Conservation (phyloP, 2,113 vertebrate species). For the Takifugu bimaculatus region DNA sequence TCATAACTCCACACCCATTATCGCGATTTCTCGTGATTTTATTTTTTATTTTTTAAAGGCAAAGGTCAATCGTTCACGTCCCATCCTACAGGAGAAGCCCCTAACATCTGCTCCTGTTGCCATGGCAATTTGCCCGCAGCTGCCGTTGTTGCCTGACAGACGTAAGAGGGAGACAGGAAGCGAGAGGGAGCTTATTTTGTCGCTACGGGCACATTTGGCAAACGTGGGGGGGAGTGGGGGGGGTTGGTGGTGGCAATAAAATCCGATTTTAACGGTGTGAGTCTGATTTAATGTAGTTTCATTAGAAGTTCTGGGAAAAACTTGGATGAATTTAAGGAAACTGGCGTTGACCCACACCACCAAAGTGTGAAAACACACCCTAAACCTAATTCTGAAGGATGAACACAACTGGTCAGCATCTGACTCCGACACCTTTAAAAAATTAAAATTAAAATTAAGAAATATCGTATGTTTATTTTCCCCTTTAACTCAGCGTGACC, state of each 20-base stretch:
- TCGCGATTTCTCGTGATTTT: constrained; percentile 32
- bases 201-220: constrained; percentile 38
- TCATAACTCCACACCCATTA: constrained; percentile 66
- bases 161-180: not conserved
- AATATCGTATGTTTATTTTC: constrained; percentile 23
- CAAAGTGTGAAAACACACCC: too few relatives aligned
- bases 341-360: too few relatives aligned
- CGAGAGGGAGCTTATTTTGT: not conserved
- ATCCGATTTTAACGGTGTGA: too few relatives aligned
- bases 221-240: not conserved
- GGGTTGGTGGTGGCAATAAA: too few relatives aligned
- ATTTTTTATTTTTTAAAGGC: constrained; percentile 14
- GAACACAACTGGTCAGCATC: too few relatives aligned
- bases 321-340: too few relatives aligned
- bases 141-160: constrained; percentile 12
- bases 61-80: constrained; percentile 67
- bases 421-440: not conserved
- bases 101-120: constrained; percentile 66
- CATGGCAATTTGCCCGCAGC: constrained; percentile 55
- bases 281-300: too few relatives aligned
- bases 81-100: constrained; percentile 48
- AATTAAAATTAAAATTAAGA: constrained; percentile 9
- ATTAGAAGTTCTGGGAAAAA: too few relatives aligned
- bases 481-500: constrained; percentile 48
- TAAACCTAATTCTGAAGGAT: too few relatives aligned